phyloP scores from a whole-genome alignment of 2,113 vertebrate genomes.

The Phyllostomus hastatus region DNA sequence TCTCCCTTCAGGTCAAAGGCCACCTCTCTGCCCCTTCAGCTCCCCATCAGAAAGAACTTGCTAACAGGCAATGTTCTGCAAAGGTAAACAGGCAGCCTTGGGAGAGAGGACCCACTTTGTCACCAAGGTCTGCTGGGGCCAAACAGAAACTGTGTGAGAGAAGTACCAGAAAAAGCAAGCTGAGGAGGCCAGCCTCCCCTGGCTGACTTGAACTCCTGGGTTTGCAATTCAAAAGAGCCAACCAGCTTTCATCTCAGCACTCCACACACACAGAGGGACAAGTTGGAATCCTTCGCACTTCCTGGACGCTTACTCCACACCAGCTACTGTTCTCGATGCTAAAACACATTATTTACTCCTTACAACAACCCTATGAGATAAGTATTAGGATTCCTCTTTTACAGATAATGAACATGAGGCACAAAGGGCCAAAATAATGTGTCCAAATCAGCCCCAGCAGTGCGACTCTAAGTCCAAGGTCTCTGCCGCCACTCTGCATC shows the following conservation, averaged over 20 bases:
- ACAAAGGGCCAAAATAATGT: background rate
- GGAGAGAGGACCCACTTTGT: background rate
- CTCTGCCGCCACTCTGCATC: fast-evolving
- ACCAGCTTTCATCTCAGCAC: background rate
- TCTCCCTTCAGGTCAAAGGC: background rate
- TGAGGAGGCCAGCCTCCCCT: background rate
- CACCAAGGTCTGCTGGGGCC: background rate
- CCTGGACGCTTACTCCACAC: background rate
- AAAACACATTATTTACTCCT: background rate
- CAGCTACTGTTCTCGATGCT: background rate
- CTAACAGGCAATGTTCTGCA: background rate
- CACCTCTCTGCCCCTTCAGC: background rate
- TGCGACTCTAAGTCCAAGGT: background rate
- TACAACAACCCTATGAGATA: background rate
- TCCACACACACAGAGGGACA: background rate
- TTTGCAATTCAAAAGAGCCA: background rate
- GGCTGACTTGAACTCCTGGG: background rate
- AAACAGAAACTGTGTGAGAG: background rate
- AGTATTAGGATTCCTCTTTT: background rate
- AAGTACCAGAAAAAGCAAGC: background rate
- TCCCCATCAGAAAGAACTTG: background rate
- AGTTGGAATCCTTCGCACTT: background rate
- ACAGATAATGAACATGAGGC: background rate
- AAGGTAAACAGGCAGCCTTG: background rate
- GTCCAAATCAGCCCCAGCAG: background rate